These are phyloP conservation scores for Pogona vitticeps DNA, from an alignment of 2,113 vertebrate genomes.

Conservation along the genomic window DNA sequence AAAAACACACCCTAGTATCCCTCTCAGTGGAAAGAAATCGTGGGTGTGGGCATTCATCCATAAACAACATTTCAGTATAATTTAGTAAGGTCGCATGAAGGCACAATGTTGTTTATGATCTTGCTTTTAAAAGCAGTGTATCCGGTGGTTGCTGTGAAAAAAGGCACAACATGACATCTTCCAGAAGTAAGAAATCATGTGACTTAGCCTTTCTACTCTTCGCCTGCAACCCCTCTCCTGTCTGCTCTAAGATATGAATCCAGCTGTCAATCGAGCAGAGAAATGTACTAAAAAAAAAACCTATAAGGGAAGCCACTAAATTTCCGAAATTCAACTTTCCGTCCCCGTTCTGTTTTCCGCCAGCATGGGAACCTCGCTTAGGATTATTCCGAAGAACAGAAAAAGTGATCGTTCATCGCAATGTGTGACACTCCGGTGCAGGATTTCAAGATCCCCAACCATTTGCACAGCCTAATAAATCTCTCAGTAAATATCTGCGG, in stretches of 20 bases:
- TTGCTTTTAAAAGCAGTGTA: not conserved
- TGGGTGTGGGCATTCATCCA: not conserved
- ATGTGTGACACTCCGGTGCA: not conserved
- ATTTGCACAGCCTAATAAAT: not conserved
- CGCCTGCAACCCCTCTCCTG: not conserved
- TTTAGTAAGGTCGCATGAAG: constrained; percentile 8
- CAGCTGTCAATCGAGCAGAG: constrained; percentile 50
- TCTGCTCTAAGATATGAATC: constrained; percentile 39
- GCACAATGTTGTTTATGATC: not conserved
- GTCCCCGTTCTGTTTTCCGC: not conserved
- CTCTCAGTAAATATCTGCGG: constrained; percentile 1
- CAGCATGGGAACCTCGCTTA: not conserved
- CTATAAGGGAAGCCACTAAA: constrained; percentile 15
- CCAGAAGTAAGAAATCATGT: constrained; percentile 33
- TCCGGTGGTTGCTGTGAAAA: not conserved
- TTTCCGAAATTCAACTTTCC: not conserved
- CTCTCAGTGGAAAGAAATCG: not conserved
- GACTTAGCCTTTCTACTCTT: not conserved
- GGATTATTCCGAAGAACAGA: not conserved
- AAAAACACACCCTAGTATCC: not conserved
- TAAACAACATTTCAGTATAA: not conserved
- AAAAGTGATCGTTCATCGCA: not conserved
- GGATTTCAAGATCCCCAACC: not conserved
- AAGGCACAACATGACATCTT: not conserved
- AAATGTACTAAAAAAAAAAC: constrained; percentile 28